A percentile compares a stretch with the other conserved stretches of the same genome.
Evolutionary conservation across 2,797 vertebrate genomes (phyloP).

Genomic region (Adrianichthys oophorus): DNA sequence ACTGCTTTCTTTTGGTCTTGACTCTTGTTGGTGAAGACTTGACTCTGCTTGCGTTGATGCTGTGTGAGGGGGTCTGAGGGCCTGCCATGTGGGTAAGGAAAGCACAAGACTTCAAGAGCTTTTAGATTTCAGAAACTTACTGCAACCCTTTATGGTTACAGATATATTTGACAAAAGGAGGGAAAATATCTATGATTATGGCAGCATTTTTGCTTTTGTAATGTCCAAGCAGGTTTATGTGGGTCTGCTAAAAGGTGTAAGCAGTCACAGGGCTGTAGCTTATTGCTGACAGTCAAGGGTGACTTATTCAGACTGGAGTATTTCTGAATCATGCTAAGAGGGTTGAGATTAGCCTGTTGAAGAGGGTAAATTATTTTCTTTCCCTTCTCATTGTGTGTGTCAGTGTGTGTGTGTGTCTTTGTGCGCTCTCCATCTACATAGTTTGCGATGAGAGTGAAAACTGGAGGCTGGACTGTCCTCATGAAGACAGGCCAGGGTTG

Average conservation of each 20-base stretch:
- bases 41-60: conserved; percentile 13
- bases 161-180: conserved; percentile 16
- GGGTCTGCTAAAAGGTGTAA: conserved; percentile 49
- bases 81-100: conserved; percentile 61
- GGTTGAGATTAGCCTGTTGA: conserved; percentile 52
- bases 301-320: conserved; percentile 67
- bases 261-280: conserved; percentile 29
- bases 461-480: conserved; percentile 34
- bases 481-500: conserved; percentile 41
- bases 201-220: conserved; percentile 43
- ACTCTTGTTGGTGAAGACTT: conserved; percentile 30
- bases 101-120: conserved; percentile 26
- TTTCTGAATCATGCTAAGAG: conserved; percentile 62
- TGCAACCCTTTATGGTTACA: conserved; percentile 17
- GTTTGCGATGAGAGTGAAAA: conserved; percentile 35
- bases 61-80: conserved; percentile 33
- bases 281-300: conserved; percentile 51
- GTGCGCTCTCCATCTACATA: conserved; percentile 37
- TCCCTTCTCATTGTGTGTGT: conserved; percentile 10
- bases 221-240: conserved; percentile 33
- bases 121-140: conserved; percentile 19
- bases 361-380: conserved; percentile 51
- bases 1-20: conserved; percentile 21
- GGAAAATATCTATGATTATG: conserved; percentile 17
- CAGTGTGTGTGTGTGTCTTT: conserved; percentile 5